Percentiles rank a stretch among this genome's conserved stretches.
These are phyloP conservation scores for Himalopsyche anomala DNA, from an alignment of 2,888 invertebrate species.

Conservation along the genomic window DNA sequence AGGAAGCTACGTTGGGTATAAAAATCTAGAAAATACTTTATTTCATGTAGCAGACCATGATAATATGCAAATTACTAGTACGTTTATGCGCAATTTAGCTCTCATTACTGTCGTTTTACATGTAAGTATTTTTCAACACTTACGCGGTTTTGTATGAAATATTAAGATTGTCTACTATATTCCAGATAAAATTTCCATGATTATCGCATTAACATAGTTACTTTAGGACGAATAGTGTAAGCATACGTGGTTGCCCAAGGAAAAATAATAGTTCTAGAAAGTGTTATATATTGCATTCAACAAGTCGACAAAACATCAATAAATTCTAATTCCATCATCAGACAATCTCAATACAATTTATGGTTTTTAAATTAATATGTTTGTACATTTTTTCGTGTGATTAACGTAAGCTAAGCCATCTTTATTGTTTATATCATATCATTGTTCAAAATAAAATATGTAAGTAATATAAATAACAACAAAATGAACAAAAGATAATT, in stretches of 20 bases:
- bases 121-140: conserved; percentile 5
- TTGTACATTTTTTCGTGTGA: too few species aligned
- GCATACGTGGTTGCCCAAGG: neutral
- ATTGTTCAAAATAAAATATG: too few species aligned
- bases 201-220: neutral
- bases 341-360: too few species aligned
- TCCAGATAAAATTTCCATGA: neutral
- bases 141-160: neutral
- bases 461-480: too few species aligned
- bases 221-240: neutral
- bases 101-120: neutral
- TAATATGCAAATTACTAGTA: conserved; percentile 3
- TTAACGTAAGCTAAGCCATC: too few species aligned
- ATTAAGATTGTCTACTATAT: neutral
- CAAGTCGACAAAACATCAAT: neutral
- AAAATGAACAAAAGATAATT: too few species aligned
- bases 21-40: conserved; percentile 5
- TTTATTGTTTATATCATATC: too few species aligned
- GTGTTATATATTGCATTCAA: neutral
- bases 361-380: too few species aligned
- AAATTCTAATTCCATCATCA: neutral
- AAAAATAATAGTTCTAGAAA: neutral
- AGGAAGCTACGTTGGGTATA: neutral
- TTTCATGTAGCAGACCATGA: neutral
- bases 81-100: neutral